These are phyloP conservation scores for Lathronympha strigana DNA, from an alignment of 2,888 invertebrate species.

Conservation along the genomic window DNA sequence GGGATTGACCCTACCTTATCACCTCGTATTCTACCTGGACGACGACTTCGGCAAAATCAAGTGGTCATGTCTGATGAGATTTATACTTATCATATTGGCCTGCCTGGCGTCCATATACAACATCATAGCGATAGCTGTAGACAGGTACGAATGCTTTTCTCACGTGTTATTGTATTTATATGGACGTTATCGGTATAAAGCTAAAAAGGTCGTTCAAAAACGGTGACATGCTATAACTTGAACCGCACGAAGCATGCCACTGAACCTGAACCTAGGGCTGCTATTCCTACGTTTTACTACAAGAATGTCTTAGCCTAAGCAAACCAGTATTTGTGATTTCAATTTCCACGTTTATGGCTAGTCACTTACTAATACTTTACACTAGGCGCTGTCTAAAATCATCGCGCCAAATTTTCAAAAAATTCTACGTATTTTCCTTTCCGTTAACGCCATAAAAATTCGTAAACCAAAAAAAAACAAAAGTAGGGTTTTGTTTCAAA, in stretches of 20 bases:
- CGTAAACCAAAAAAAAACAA: too few species aligned
- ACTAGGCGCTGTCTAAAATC: neutral
- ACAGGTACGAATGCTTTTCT: slow-evolving; percentile 75
- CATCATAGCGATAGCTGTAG: slow-evolving; percentile 90
- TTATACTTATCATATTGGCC: slow-evolving; percentile 89
- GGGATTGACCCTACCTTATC: slow-evolving; percentile 90
- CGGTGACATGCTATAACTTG: slow-evolving; percentile 32
- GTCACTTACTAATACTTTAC: too few species aligned
- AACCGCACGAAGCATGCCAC: slow-evolving; percentile 27
- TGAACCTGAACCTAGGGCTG: slow-evolving; percentile 33
- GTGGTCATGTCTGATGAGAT: slow-evolving; percentile 87
- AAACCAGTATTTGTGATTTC: too few species aligned
- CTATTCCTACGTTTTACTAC: neutral
- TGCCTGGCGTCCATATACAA: slow-evolving; percentile 92
- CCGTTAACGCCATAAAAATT: too few species aligned
- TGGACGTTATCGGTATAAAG: slow-evolving; percentile 20
- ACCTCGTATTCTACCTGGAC: slow-evolving; percentile 89
- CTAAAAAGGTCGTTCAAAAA: slow-evolving; percentile 17
- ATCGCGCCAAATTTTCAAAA: neutral
- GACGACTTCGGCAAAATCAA: slow-evolving; percentile 85
- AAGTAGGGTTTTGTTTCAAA: neutral
- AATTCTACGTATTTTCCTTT: too few species aligned
- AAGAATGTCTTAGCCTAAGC: neutral
- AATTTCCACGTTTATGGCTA: too few species aligned
- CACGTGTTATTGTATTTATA: slow-evolving; percentile 6